These are phyloP conservation scores for Brotula barbata DNA, from an alignment of 2,797 vertebrate genomes.

Conservation along the genomic window DNA sequence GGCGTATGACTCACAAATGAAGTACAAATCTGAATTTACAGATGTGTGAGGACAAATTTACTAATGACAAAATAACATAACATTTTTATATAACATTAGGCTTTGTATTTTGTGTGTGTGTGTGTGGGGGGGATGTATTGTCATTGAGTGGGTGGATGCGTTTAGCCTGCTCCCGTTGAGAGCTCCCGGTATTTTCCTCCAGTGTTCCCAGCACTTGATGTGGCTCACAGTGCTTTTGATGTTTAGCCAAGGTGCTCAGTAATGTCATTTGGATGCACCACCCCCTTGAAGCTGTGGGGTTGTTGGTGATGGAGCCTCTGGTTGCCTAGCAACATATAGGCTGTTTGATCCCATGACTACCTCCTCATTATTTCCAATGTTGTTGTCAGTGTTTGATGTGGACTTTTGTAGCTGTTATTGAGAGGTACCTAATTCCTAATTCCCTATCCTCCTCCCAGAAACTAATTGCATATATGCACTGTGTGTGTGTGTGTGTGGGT, in stretches of 20 bases:
- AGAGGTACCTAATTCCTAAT: neutral
- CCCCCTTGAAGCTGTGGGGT: slow-evolving; percentile 15
- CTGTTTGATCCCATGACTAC: slow-evolving; percentile 49
- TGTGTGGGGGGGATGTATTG: no score
- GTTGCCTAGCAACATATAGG: slow-evolving; percentile 58
- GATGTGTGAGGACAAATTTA: no score
- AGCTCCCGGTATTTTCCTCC: slow-evolving; percentile 1
- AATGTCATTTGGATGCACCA: slow-evolving; percentile 62
- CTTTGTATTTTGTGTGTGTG: slow-evolving; percentile 6
- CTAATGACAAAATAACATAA: no score
- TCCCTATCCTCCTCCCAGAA: slow-evolving; percentile 9
- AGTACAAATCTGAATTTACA: no score
- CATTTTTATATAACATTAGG: neutral
- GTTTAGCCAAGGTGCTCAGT: slow-evolving; percentile 57
- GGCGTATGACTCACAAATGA: neutral
- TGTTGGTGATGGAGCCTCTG: slow-evolving; percentile 29
- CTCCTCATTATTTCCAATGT: slow-evolving; percentile 26
- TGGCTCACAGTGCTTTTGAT: slow-evolving; percentile 54
- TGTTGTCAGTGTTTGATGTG: slow-evolving; percentile 28
- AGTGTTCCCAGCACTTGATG: slow-evolving; percentile 35
- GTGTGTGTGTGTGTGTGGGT: neutral
- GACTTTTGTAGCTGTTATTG: slow-evolving; percentile 12
- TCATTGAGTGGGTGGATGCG: slow-evolving; percentile 5
- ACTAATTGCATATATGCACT: slow-evolving; percentile 1
- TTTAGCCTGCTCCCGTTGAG: slow-evolving; percentile 18